phyloP scores from a whole-genome alignment of 2,888 invertebrate species.

The Apodemia zela region DNA sequence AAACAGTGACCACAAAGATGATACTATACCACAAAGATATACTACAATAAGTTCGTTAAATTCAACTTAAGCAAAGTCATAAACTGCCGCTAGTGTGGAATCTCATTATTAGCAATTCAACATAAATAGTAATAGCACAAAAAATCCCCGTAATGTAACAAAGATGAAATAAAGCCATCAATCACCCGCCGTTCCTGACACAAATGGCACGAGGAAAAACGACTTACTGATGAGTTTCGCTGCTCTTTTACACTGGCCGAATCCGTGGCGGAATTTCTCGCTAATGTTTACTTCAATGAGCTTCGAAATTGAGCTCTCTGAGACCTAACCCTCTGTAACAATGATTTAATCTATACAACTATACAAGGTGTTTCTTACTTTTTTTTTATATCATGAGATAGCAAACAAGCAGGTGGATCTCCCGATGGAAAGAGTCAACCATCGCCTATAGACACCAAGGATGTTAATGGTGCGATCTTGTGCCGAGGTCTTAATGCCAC shows the following conservation, averaged over 20 bases:
- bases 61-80: not conserved
- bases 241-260: not conserved
- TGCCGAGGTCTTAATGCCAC: too few relatives aligned
- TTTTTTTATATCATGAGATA: too few relatives aligned
- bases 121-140: constrained; percentile 12
- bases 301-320: constrained; percentile 1
- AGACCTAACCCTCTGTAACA: not conserved
- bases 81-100: not conserved
- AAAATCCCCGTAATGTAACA: constrained; percentile 23
- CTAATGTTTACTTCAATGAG: constrained; percentile 12
- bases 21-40: too few relatives aligned
- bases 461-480: too few relatives aligned
- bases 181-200: constrained; percentile 24
- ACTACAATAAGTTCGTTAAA: not conserved
- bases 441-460: too few relatives aligned
- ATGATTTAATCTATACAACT: not conserved
- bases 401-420: too few relatives aligned
- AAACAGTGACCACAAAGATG: too few relatives aligned
- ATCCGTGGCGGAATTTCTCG: constrained; percentile 5
- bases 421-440: too few relatives aligned
- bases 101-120: not conserved
- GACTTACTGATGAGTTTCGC: constrained; percentile 24
- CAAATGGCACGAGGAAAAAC: constrained; percentile 23
- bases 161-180: constrained; percentile 24
- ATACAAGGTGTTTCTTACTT: too few relatives aligned